phyloP scores from a whole-genome alignment of 1,140 invertebrate genomes.

The Marisa cornuarietis region DNA sequence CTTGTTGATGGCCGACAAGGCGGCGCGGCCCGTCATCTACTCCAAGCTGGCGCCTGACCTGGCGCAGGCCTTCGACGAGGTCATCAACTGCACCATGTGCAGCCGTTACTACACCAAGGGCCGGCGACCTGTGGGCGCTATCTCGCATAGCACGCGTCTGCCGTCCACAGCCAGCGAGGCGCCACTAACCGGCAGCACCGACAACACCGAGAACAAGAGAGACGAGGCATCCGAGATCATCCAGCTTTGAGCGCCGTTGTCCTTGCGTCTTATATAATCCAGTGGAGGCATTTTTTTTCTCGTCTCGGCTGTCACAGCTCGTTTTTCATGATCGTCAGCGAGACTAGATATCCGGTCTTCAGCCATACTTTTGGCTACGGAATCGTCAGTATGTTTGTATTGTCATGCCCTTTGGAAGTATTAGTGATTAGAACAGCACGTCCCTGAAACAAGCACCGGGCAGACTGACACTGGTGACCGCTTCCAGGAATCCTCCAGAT shows the following conservation, averaged over 20 bases:
- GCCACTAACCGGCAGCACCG: not conserved
- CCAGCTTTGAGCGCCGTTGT: not conserved
- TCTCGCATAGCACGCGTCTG: not conserved
- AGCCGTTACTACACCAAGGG: constrained; percentile 16
- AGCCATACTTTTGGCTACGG: too few relatives aligned
- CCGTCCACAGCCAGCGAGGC: constrained; percentile 13
- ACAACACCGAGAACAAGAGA: not conserved
- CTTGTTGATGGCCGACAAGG: constrained; percentile 36
- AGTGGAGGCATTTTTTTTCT: too few relatives aligned
- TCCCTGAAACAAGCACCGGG: too few relatives aligned
- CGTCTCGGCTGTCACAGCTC: too few relatives aligned
- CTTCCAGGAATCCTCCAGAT: too few relatives aligned
- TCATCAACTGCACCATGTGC: constrained; percentile 44
- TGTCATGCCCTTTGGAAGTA: too few relatives aligned
- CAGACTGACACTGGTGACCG: too few relatives aligned
- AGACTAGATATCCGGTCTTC: too few relatives aligned
- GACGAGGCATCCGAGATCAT: constrained; percentile 1
- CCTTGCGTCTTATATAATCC: too few relatives aligned
- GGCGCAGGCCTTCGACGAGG: constrained; percentile 41
- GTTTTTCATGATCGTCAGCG: too few relatives aligned
- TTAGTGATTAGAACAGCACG: too few relatives aligned
- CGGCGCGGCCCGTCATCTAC: constrained; percentile 37
- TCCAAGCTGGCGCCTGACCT: constrained; percentile 42
- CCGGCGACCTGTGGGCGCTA: not conserved
- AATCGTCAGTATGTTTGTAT: too few relatives aligned